Conservation (phyloP, 2,113 vertebrate species). For the Raphicerus campestris region DNA sequence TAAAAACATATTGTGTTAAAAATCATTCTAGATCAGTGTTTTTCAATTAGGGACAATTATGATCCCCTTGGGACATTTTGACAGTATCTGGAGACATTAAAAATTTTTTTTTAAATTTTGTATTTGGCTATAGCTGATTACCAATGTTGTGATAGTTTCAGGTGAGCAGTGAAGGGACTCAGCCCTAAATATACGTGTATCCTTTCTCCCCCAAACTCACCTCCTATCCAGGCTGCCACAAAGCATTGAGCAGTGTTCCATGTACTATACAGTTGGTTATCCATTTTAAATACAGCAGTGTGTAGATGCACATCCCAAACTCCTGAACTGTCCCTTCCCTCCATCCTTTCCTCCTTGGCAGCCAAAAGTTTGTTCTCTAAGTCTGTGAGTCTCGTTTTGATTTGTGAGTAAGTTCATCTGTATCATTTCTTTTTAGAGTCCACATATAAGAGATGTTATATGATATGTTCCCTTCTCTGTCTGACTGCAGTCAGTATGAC, state of each 20-base stretch:
- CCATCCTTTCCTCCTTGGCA: neutral
- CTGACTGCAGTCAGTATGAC: neutral
- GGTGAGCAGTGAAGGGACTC: neutral
- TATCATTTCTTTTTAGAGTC: neutral
- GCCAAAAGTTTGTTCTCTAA: neutral
- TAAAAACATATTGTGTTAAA: neutral
- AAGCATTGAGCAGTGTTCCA: neutral
- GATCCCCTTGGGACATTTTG: neutral
- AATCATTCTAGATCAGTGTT: neutral
- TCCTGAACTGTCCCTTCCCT: neutral
- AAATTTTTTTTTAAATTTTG: neutral
- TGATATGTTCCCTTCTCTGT: neutral
- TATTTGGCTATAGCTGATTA: neutral
- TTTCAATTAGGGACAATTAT: neutral
- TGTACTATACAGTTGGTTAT: neutral
- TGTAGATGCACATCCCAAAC: neutral
- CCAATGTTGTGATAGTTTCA: neutral
- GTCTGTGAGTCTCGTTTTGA: neutral
- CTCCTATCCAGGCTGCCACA: neutral
- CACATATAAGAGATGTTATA: neutral
- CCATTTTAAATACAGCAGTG: neutral
- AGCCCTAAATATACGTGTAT: neutral
- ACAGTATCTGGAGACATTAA: neutral
- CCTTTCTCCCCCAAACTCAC: neutral
- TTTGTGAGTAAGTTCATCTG: neutral